Base-by-base conservation (phyloP, 2,113 vertebrate genomes). In the Oxygymnocypris stewartii region DNA sequence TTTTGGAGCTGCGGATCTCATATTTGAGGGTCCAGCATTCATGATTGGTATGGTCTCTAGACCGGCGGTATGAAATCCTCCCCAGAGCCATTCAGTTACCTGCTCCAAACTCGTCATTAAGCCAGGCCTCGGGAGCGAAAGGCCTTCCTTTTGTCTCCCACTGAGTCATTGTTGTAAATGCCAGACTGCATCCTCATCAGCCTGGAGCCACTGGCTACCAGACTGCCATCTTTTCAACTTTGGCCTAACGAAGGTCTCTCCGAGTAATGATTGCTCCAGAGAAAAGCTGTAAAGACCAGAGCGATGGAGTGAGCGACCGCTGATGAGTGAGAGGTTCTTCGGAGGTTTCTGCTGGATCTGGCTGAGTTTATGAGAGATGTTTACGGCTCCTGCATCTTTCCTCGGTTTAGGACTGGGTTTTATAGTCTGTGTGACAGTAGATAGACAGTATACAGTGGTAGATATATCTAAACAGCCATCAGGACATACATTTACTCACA, bases 111-210 rank as follows among this genome's bases (percentile, higher is more conserved):
- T 83, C 42, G 87, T 90, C 88, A 92, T 92, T 92, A 87, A 76
- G 3, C 61, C 88, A 89, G 90, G 75, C 49, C 78, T 47, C 37
- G 7, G 9, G 74, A 67, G 49, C 16, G 28, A 79, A 79, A 84
- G 86, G 80, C 83, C 85, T 89, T 61, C 76, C 16, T 82, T 86
- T 89, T 88, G 89, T 91, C 79, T 71, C 71, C 74, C 81, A 88
- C 89, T 91, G 91, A 94, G 89, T 93, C 92, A 92, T 92, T 71
- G 40, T 79, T 83, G 84, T 86, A 93, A 93, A 93, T 93, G 90
- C 86, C 92, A 92, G 88, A 87, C 86, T 80, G 84, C 86, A 81
- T 76, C 59, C 87, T 87, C 88, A 88, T 88, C 84, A 74, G 86
- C 77, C 87, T 35, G 1, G 59, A 69, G 86, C 87, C 18, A 63